Conservation (phyloP, 2,797 vertebrate species). For the Antrozous pallidus region DNA sequence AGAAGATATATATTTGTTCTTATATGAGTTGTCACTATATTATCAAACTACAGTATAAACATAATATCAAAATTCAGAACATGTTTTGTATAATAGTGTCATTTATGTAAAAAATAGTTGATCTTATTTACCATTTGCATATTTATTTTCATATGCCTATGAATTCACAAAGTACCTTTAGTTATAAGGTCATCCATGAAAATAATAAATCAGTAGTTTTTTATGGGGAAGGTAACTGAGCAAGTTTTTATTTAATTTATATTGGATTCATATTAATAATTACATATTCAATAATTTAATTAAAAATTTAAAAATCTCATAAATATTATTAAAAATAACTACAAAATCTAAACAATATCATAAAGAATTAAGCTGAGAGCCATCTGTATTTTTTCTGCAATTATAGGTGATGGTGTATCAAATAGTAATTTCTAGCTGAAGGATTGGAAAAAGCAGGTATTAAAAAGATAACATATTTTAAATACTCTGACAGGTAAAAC, state of each 20-base stretch:
- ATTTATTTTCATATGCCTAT: not conserved
- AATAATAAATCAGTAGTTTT: not conserved
- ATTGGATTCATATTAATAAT: not conserved
- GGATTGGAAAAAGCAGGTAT: not conserved
- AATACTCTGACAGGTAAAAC: not conserved
- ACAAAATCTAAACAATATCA: not conserved
- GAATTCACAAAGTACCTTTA: not conserved
- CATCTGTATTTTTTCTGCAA: not conserved
- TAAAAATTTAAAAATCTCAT: not conserved
- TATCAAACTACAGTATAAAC: not conserved
- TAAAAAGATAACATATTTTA: constrained; percentile 36
- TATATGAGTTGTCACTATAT: not conserved
- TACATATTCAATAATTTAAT: not conserved
- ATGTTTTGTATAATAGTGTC: not conserved
- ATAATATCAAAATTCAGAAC: not conserved
- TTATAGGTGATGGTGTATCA: not conserved
- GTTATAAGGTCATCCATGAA: not conserved
- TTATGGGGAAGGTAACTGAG: not conserved
- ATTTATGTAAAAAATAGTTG: not conserved
- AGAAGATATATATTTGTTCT: not conserved
- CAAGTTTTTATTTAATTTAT: not conserved
- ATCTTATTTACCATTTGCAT: not conserved
- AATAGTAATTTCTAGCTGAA: not conserved
- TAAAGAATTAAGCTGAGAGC: not conserved
- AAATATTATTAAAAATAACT: not conserved